Percentiles rank a stretch among this genome's conserved stretches.
These are phyloP conservation scores for Anthoscopus minutus DNA, from an alignment of 2,113 vertebrate species.

Conservation along the genomic window DNA sequence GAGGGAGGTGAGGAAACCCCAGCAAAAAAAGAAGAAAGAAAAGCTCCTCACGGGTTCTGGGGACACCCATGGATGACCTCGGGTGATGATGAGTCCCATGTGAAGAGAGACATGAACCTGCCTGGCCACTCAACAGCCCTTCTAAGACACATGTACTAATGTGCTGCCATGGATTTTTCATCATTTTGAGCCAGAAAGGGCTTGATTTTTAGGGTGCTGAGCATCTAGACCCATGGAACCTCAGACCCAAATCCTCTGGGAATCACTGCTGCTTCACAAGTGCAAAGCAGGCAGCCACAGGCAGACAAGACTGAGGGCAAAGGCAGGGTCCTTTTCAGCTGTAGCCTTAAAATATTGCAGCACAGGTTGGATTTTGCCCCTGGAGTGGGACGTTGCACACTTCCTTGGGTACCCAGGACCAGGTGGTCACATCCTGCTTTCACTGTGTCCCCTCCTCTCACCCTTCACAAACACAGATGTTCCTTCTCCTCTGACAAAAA, in stretches of 20 bases:
- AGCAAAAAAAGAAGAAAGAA: not conserved
- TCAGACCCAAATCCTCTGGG: not conserved
- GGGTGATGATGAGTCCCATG: not conserved
- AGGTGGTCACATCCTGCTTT: not conserved
- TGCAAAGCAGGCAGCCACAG: not conserved
- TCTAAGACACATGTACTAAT: not conserved
- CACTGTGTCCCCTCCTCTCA: accelerated
- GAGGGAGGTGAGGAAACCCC: not conserved
- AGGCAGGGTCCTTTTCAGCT: not conserved
- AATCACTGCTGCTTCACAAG: not conserved
- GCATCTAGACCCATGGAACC: not conserved
- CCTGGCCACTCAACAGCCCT: not conserved
- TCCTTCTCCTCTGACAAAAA: slow-evolving; percentile 42
- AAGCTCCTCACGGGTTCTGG: not conserved
- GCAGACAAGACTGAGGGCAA: not conserved
- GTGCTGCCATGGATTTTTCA: not conserved
- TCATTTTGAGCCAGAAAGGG: not conserved
- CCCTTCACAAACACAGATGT: slow-evolving; percentile 30
- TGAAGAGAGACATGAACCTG: not conserved
- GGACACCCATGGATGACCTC: not conserved
- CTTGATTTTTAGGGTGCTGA: not conserved
- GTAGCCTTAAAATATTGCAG: not conserved
- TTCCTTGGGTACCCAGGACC: not conserved
- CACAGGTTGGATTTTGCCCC: not conserved
- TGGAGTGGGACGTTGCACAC: accelerated